A percentile compares a stretch with the other conserved stretches of the same genome.
phyloP scores from a whole-genome alignment of 1,140 invertebrate species.

The Ericerus pela region DNA sequence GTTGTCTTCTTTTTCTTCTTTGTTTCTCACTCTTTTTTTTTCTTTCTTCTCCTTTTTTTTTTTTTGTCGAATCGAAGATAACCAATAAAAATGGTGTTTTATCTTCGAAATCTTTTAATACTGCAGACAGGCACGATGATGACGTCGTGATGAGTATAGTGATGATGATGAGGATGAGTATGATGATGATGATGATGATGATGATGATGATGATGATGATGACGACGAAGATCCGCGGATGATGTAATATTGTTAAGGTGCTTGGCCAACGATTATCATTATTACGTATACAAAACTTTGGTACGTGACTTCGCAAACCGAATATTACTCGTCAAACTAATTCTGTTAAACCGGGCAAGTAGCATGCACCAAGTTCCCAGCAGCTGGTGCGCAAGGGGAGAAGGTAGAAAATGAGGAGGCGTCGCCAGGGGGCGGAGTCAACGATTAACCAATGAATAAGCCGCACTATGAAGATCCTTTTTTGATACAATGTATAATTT shows the following conservation, averaged over 20 bases:
- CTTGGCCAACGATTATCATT: conserved; percentile 7
- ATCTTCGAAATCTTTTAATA: not conserved
- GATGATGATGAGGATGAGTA: not conserved
- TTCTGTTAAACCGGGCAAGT: not conserved
- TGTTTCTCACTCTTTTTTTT: too few relatives aligned
- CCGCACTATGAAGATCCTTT: too few relatives aligned
- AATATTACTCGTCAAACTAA: conserved; percentile 8
- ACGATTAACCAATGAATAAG: too few relatives aligned
- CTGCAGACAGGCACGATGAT: not conserved
- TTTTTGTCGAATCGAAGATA: too few relatives aligned
- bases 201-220: not conserved
- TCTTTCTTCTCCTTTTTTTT: too few relatives aligned
- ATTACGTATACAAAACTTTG: too few relatives aligned
- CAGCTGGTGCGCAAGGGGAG: too few relatives aligned
- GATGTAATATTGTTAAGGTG: conserved; percentile 8
- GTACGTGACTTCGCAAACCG: conserved; percentile 8
- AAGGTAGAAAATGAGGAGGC: too few relatives aligned
- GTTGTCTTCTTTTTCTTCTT: too few relatives aligned
- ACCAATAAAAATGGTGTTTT: not conserved
- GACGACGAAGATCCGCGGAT: conserved; percentile 1
- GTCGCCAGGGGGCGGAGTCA: too few relatives aligned
- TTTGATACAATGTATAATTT: too few relatives aligned
- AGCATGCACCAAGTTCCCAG: not conserved
- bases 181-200: conserved; percentile 2
- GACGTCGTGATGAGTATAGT: too few relatives aligned